Conservation (phyloP, 2,113 vertebrate genomes). For the Sisor rabdophorus region DNA sequence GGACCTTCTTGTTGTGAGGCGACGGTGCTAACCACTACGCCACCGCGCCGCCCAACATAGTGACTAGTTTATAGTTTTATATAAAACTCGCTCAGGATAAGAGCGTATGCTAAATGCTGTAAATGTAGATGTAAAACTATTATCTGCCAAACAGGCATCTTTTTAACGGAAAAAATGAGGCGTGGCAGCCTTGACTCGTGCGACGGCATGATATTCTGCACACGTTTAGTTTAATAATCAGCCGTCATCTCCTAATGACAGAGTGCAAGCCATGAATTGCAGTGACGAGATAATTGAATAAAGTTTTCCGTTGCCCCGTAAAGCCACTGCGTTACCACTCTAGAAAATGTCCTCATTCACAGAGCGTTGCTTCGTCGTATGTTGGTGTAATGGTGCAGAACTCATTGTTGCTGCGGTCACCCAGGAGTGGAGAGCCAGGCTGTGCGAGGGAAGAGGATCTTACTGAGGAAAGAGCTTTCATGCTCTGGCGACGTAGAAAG, state of each 20-base stretch:
- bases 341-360: constrained; percentile 29
- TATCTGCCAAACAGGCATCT: background rate
- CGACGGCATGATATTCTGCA: background rate
- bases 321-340: constrained; percentile 20
- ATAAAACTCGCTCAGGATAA: too few species aligned
- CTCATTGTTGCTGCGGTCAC: constrained; percentile 12
- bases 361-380: constrained; percentile 25
- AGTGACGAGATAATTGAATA: constrained; percentile 21
- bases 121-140: too few species aligned
- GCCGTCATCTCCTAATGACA: constrained; percentile 14
- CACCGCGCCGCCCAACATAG: too few species aligned
- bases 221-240: constrained; percentile 7
- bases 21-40: too few species aligned
- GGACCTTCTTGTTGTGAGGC: too few species aligned
- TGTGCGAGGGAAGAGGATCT: background rate
- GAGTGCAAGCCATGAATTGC: constrained; percentile 12
- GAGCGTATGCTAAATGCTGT: too few species aligned
- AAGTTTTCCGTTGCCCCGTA: constrained; percentile 10
- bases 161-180: background rate
- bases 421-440: background rate
- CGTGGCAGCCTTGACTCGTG: background rate
- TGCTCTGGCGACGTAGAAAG: background rate
- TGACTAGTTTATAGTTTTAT: too few species aligned
- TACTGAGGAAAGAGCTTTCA: constrained; percentile 8
- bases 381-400: constrained; percentile 36